Evolutionary conservation across 1,140 invertebrate genomes (phyloP), one percentile per base, ranked within the genome.

Genomic region (Pseudachorutes palmiensis): DNA sequence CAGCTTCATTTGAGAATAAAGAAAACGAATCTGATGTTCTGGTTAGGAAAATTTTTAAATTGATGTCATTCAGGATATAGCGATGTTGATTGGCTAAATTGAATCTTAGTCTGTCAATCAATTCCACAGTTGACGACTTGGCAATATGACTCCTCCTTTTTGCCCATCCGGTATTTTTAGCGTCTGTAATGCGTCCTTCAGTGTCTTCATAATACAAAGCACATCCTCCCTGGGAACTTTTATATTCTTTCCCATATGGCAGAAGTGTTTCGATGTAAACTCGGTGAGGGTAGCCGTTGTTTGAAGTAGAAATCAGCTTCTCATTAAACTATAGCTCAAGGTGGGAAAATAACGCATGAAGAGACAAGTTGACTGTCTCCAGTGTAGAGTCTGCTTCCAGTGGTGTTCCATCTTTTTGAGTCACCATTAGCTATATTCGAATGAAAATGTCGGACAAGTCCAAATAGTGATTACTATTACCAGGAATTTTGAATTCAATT

Each of bases 211-310:
- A 63, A 49, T 63, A 70, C 19, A 63, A 33, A 12, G 49, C 36
- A 62, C 72, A 75, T 33, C 71, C 75, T 1, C 80, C 72, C 74
- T 80, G 76, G 0, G 76, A 78, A 16, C 74, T 62, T 74, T 79
- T 80, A 14, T 78, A 78, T 28, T 68, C 72, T 22, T 66, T 62
- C 3, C 72, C 75, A 75, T 80, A 81, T 68, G 75, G 74, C 3
- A 78, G 67, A 2, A 79, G 58, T 1, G 75, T 80, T 75, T 82
- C 78, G 2, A 82, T 76, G 58, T 81, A 81, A 1, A 76, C 75
- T 63, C 76, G 65, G 70, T 79, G 80, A 22, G 76, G 74, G 72
- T 82, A 81, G 16, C 76, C 77, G 66, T 78, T 77, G 57, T 76
- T 77, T 24, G 76, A 72, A 0, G 77, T 75, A 19, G 77, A 79